Evolutionary conservation across 2,888 invertebrate genomes (phyloP), one percentile per base, ranked within the genome.

Genomic region (Aporophyla lueneburgensis): DNA sequence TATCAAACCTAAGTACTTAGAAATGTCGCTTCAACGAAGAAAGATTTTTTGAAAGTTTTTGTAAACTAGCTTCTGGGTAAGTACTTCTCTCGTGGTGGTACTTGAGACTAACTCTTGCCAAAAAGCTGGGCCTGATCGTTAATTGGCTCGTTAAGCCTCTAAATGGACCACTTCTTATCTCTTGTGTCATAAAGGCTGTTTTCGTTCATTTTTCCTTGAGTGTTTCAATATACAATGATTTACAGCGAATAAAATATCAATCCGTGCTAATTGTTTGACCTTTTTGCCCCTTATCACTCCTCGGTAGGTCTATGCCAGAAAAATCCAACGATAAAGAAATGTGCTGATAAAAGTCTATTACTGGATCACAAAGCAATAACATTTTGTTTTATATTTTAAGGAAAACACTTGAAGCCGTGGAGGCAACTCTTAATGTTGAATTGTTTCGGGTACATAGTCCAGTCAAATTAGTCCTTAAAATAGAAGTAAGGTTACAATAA

Each of bases 1-100:
- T 88, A 91, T 91, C 89, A 89, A 87, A 87, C 87, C 71, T 81
- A 71, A 43, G 33, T 69, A 54, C 61, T 59, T 62, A 61, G 53
- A 62, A 65, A 27, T 21, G 27, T 24, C 27, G 40, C 16, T 74
- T 51, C 21, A 33, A 4, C 6, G 14, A 40, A 53, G 63, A 58
- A 21, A 62, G 24, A 56, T 21, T 46, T 49, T 62, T 19, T n/a
- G 2, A 40, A 46, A 69, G 16, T n/a, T n/a, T 14, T 54, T 12
- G 24, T 43, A 12, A 27, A 43, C 5, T 19, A 19, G 16, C 1
- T 6, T 16, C 16, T 21, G 19, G 12, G 12, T 59, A 49, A 49
- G 16, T 59, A 24, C 2, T 49, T 58, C 7, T 24, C 33, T 33
- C 14, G n/a, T 27, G 5, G 43, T 3, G 0, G 21, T 0, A 21